Evolutionary conservation across 2,113 vertebrate genomes (phyloP).

Genomic region (Ondatra zibethicus): DNA sequence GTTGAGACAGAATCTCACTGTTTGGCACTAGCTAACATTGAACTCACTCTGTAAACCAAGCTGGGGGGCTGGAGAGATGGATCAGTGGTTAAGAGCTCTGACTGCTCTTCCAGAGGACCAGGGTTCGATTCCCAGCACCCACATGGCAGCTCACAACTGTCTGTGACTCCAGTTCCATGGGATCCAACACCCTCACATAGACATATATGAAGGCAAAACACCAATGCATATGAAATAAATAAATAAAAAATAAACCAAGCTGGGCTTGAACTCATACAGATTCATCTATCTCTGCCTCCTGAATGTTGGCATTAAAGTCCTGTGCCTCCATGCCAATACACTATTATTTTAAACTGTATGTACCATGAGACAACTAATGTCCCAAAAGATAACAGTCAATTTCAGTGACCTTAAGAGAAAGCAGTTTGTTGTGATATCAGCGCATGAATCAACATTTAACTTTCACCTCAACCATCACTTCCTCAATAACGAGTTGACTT

Average conservation of each 20-base stretch:
- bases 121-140: too few species aligned
- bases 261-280: neutral
- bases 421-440: neutral
- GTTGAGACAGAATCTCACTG: neutral
- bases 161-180: too few species aligned
- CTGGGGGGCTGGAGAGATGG: too few species aligned
- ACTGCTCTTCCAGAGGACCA: too few species aligned
- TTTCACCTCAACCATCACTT: slow-evolving; percentile 18
- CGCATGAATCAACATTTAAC: neutral
- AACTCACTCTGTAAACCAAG: neutral
- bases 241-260: too few species aligned
- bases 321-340: too few species aligned
- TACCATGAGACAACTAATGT: neutral
- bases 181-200: too few species aligned
- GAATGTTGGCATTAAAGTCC: neutral
- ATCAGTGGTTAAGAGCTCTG: too few species aligned
- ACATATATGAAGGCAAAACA: too few species aligned
- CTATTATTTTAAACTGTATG: neutral
- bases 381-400: neutral
- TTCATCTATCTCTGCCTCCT: too few species aligned
- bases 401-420: neutral
- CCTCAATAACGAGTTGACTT: slow-evolving; percentile 15
- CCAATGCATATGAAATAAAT: too few species aligned
- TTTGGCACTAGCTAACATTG: neutral
- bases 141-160: too few species aligned